Base-by-base conservation (phyloP, 2,888 invertebrate genomes). In the Catocala fraxini region DNA sequence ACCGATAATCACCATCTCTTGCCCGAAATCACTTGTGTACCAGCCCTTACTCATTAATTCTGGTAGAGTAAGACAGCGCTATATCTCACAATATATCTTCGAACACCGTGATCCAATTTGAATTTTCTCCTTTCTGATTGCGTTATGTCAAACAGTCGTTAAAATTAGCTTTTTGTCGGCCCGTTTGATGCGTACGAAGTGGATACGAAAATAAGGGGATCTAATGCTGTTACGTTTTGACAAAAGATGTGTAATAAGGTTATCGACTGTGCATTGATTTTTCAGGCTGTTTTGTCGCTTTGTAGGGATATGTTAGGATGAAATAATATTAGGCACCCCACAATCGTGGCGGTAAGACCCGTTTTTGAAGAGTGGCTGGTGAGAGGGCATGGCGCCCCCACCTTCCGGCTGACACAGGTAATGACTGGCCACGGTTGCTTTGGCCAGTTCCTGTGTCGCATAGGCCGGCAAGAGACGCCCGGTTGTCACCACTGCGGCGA, bases 101-200 rank as follows among this genome's bases (percentile, higher is more conserved):
- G 76, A 70, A 65, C 87, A 86, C 86, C 86, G 81, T 85, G 82
- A 89, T 90, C 89, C 84, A 88, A 92, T 93, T 92, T 90, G 85
- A 87, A 86, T 89, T 87, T 88, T 86, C 85, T 73, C 83, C 86
- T 88, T 83, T 90, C 89, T 84, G 88, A 89, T 89, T 90, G 84
- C 80, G 87, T 90, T 89, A 88, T 83, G 85, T 90, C 89, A 89
- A 85, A 83, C 79, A 82, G 82, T 82, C 81, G 80, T 85, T 81
- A 65, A 76, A 84, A 82, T 86, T 88, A 86, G 85, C 83, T 75
- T 65, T 71, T 75, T 78, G 79, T 75, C 65, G 63, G 67, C 74
- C 80, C 68, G 71, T 77, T 80, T 78, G 78, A 68, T 70, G 74
- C 66, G 71, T 49, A 58, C 65, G 73, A 74, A 71, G 75, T 82